These are phyloP conservation scores for Colostygia pectinataria DNA, from an alignment of 2,888 invertebrate species.

Conservation along the genomic window DNA sequence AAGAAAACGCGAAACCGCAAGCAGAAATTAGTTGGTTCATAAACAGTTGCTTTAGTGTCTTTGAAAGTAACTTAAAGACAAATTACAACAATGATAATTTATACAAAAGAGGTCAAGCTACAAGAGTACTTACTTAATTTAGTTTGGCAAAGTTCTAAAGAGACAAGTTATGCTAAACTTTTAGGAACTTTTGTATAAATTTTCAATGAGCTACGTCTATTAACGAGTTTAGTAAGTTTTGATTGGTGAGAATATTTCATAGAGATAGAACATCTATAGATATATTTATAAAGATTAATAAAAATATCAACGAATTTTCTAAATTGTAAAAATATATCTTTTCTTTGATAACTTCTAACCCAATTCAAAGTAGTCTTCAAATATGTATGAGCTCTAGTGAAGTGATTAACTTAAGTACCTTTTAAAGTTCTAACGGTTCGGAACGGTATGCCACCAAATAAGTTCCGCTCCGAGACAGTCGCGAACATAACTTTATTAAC, in stretches of 20 bases:
- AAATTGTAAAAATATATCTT: no score
- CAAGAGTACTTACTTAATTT: conserved; percentile 67
- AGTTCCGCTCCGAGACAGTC: conserved; percentile 41
- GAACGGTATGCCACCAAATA: conserved; percentile 40
- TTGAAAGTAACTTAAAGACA: no score
- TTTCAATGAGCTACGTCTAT: conserved; percentile 66
- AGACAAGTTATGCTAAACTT: conserved; percentile 68
- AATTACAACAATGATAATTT: neutral
- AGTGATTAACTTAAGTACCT: conserved; percentile 22
- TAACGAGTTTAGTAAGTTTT: conserved; percentile 69
- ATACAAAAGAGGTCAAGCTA: conserved; percentile 39
- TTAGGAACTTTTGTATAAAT: conserved; percentile 68
- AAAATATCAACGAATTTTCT: no score
- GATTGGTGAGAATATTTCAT: conserved; percentile 65
- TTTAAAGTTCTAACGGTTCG: conserved; percentile 23
- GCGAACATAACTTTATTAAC: conserved; percentile 66
- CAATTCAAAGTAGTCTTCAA: neutral
- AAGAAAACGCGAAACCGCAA: no score
- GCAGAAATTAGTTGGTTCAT: no score
- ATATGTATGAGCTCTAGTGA: conserved; percentile 6
- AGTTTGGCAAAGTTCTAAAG: conserved; percentile 64
- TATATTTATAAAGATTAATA: no score
- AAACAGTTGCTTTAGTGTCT: no score
- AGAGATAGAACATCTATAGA: neutral
- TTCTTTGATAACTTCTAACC: neutral